Evolutionary conservation across 2,888 invertebrate species (phyloP), one percentile per base, ranked within the genome.

Genomic region (Coenonympha glycerion): DNA sequence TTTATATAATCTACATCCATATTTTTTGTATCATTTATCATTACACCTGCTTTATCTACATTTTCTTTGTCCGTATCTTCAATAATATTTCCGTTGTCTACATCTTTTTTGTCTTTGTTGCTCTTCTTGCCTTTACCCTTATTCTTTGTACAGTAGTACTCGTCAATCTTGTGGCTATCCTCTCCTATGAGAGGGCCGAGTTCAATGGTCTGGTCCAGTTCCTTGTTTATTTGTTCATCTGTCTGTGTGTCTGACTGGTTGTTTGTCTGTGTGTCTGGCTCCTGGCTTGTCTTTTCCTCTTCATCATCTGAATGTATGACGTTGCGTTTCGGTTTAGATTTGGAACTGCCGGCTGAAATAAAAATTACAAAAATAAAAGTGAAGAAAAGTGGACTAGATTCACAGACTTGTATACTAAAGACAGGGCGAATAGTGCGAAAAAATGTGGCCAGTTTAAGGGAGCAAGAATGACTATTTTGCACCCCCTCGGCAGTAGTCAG

Each of bases 111-210:
- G 8, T 24, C 24, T 6, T 24, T 24, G 9, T 57, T 54, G 6
- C 53, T 48, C 24, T 55, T 51, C 34, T n/a, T n/a, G n/a, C n/a
- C 60, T 48, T 69, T 79, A 0, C 73, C 74, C 53, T 78, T 49
- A 1, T 68, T 66, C 52, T 67, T 75, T 0, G 64, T 28, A 2
- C n/a, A 9, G 47, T 79, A 85, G 56, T 83, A 87, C 42, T 86
- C 86, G 0, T 79, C 76, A 0, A 86, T 72, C 55, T 82, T 87
- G 52, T 84, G 85, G 18, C 82, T 76, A 19, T 70, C 60, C 3
- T 83, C 84, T 0, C 86, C 84, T 0, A 58, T 73, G 0, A 87
- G 42, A 0, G 78, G 76, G 45, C 76, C 73, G 1, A 87, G 30
- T 0, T 69, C 66, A 0, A 81, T 61, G 0, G 72, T 68, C 19